A percentile compares a stretch with the other conserved stretches of the same genome.
phyloP scores from a whole-genome alignment of 1,140 invertebrate genomes.

The Magallana gigas region DNA sequence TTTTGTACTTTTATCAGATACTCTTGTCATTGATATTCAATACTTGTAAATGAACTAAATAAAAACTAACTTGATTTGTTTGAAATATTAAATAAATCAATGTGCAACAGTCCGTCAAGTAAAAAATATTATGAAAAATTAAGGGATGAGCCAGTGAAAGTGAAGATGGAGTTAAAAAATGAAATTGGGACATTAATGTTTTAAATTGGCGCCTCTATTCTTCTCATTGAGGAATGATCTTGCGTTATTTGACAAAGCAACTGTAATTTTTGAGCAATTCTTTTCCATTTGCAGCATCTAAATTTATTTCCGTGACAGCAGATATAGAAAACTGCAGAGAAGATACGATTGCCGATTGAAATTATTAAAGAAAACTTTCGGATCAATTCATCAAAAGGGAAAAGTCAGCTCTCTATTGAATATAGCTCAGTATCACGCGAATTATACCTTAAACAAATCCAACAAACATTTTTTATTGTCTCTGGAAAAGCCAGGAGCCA shows the following conservation, averaged over 20 bases:
- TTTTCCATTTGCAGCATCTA: neutral
- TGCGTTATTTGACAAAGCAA: neutral
- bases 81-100: too few species aligned
- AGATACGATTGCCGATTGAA: neutral
- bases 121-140: too few species aligned
- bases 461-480: neutral
- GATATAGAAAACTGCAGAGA: slow-evolving; percentile 1
- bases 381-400: slow-evolving; percentile 11
- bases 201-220: neutral
- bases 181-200: neutral
- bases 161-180: too few species aligned
- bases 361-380: neutral
- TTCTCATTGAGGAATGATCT: neutral
- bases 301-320: neutral
- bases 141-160: too few species aligned
- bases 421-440: slow-evolving; percentile 17
- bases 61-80: too few species aligned
- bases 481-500: neutral
- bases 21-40: too few species aligned
- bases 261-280: neutral
- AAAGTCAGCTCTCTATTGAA: neutral
- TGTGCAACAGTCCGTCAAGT: too few species aligned
- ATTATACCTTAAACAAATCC: neutral
- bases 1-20: too few species aligned
- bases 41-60: too few species aligned